phyloP scores from a whole-genome alignment of 1,140 invertebrate genomes.

The Planococcus citri region DNA sequence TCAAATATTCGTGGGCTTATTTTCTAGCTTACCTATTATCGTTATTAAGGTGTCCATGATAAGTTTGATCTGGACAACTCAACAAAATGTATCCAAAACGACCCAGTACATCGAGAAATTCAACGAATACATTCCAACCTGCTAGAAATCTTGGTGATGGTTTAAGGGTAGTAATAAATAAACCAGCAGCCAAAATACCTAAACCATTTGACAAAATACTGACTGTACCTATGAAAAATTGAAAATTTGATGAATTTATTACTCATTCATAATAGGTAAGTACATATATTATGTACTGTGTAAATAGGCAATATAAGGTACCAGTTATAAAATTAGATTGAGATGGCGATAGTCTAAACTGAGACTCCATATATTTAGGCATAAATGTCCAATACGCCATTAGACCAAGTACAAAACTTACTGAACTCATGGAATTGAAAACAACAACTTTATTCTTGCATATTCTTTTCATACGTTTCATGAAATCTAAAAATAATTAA shows the following conservation, averaged over 20 bases:
- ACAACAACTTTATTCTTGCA: constrained; percentile 20
- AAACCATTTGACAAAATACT: constrained; percentile 57
- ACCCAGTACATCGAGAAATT: constrained; percentile 46
- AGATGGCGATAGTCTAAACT: constrained; percentile 41
- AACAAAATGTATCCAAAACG: constrained; percentile 54
- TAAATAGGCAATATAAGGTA: constrained; percentile 9
- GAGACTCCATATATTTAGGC: constrained; percentile 40
- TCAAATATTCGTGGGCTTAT: not conserved
- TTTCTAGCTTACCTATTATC: constrained; percentile 30
- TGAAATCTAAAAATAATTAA: constrained; percentile 21
- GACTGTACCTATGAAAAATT: constrained; percentile 44
- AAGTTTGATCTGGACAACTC: constrained; percentile 48
- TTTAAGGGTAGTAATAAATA: constrained; percentile 53
- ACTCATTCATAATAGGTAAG: no score
- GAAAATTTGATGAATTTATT: not conserved
- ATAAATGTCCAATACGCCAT: constrained; percentile 29
- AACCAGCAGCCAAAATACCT: constrained; percentile 52
- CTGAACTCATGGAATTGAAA: constrained; percentile 21
- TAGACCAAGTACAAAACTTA: constrained; percentile 19
- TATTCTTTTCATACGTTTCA: constrained; percentile 21
- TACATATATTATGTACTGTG: not conserved
- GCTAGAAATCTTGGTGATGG: constrained; percentile 53
- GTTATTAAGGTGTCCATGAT: constrained; percentile 37
- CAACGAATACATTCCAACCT: constrained; percentile 58
- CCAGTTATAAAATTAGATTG: constrained; percentile 32